Base-by-base conservation (phyloP, 1,140 invertebrate genomes). In the Zelostemma sp. region DNA sequence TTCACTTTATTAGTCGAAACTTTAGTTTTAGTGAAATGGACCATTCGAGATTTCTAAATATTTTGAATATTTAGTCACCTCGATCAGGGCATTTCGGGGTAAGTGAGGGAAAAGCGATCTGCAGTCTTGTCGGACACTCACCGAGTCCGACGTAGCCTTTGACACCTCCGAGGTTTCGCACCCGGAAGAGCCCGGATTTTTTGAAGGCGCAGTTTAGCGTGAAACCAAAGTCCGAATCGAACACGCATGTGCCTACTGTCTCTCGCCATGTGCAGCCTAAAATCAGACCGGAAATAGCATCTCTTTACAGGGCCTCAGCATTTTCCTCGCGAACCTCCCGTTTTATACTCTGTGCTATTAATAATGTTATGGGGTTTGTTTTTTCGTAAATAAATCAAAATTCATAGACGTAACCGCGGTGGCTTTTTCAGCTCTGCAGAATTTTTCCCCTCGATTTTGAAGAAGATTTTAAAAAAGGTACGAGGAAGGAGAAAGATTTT, bases 141-240 rank as follows among this genome's bases (percentile, higher is more conserved):
- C 93, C 92, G 86, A 93, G 87, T 87, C 92, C 92, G 80, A 93
- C 89, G 87, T 93, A 93, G 77, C 93, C 92, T 88, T 95, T 95
- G 79, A 95, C 87, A 72, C 93, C 93, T 81, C 94, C 94, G 71
- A 95, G 90, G 86, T 95, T 95, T 87, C 94, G 87, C 72, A 95
- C 91, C 77, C 94, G 90, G 88, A 95, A 95, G 59, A 95, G 88
- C 74, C 93, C 91, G 68, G 93, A 93, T 85, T 95, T 95, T 89
- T 93, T 94, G 89, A 95, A 95, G 79, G 92, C 93, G 85, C 94
- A 95, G 88, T 94, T 93, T 82, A 95, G 88, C 75, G 89, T 91
- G 87, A 95, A 94, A 77, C 92, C 93, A 80, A 93, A 94, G 84
- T 95, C 93, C 73, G 93, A 94, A 83, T 93, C 91, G 82, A 94